Conservation (phyloP, 2,113 vertebrate species). For the Brienomyrus brachyistius region DNA sequence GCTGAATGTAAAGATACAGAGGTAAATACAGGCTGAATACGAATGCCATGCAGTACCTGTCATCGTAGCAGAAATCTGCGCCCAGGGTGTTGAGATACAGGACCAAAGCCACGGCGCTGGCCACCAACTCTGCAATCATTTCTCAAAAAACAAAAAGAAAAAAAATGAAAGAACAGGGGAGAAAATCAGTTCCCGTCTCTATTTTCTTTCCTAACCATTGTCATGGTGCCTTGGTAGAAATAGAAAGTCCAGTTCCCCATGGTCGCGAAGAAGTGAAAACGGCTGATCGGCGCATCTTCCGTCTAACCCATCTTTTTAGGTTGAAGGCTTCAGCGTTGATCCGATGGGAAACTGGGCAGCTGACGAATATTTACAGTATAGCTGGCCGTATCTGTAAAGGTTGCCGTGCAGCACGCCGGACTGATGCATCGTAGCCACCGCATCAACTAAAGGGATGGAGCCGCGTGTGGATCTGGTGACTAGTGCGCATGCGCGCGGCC, state of each 20-base stretch:
- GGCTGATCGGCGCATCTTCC: not conserved
- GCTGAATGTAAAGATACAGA: not conserved
- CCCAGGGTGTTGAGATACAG: constrained; percentile 70
- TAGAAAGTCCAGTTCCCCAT: constrained; percentile 7
- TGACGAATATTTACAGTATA: not conserved
- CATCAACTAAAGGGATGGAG: constrained; percentile 11
- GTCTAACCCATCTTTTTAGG: constrained; percentile 18
- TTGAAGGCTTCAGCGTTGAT: not conserved
- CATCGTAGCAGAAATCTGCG: constrained; percentile 76
- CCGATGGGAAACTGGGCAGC: not conserved
- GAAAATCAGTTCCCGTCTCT: constrained; percentile 19
- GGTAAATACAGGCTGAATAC: not conserved
- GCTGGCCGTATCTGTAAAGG: not conserved
- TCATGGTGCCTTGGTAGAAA: constrained; percentile 3
- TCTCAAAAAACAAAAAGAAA: constrained; percentile 39
- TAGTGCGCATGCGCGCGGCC: constrained; percentile 1
- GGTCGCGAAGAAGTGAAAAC: constrained; percentile 4
- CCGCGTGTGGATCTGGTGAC: not conserved
- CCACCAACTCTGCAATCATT: constrained; percentile 71
- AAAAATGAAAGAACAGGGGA: constrained; percentile 15
- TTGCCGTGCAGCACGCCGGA: not conserved
- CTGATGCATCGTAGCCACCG: constrained; percentile 9
- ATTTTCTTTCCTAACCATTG: constrained; percentile 18
- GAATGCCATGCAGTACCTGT: constrained; percentile 56
- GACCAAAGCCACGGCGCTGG: constrained; percentile 69